Evolutionary conservation across 2,888 invertebrate genomes (phyloP).

Genomic region (Cryptops parisi): DNA sequence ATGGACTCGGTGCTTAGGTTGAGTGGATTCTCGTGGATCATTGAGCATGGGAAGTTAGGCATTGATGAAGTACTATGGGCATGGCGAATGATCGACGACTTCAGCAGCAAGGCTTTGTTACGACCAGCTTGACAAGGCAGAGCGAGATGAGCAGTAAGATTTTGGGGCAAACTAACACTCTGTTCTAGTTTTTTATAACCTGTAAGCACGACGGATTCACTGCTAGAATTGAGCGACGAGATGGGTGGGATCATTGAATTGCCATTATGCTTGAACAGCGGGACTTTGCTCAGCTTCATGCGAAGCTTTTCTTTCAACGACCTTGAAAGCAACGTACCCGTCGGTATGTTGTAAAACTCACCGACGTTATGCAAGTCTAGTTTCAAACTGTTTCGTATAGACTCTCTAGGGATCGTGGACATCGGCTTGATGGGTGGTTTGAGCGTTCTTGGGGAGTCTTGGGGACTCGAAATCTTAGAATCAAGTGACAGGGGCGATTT

Average conservation of each 20-base stretch:
- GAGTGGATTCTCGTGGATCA: constrained; percentile 20
- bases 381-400: constrained; percentile 14
- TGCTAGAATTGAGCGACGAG: constrained; percentile 11
- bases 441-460: background rate
- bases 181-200: constrained; percentile 38
- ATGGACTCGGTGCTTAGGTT: constrained; percentile 28
- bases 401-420: background rate
- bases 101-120: too few relatives aligned
- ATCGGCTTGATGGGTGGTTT: too few relatives aligned
- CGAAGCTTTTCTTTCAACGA: background rate
- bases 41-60: constrained; percentile 21
- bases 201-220: constrained; percentile 17
- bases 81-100: constrained; percentile 22
- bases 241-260: background rate
- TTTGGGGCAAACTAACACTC: constrained; percentile 47
- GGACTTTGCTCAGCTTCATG: background rate
- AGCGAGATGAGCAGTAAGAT: constrained; percentile 11
- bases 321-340: constrained; percentile 3
- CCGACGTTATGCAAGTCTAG: constrained; percentile 16
- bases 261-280: background rate
- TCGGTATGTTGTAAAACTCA: constrained; percentile 16
- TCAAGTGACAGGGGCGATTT: background rate
- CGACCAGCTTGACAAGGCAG: background rate
- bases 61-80: constrained; percentile 29
- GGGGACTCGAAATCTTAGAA: background rate